phyloP scores from a whole-genome alignment of 2,888 invertebrate genomes.

The Tetheella fluctuosa region DNA sequence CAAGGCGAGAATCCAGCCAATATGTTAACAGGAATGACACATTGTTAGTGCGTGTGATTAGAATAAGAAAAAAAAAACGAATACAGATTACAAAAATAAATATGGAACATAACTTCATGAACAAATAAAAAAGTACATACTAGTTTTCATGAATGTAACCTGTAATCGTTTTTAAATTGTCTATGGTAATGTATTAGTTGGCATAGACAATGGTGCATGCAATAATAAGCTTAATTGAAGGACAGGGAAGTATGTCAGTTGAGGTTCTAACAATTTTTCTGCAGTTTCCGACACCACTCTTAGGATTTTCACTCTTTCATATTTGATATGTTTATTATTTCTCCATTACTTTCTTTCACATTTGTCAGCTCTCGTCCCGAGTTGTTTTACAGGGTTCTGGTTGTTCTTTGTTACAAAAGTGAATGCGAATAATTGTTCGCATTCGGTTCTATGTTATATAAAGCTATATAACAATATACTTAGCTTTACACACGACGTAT shows the following conservation, averaged over 20 bases:
- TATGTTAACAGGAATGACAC: constrained; percentile 72
- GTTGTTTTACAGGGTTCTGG: constrained; percentile 60
- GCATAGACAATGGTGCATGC: constrained; percentile 68
- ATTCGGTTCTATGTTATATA: constrained; percentile 38
- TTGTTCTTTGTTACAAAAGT: constrained; percentile 21
- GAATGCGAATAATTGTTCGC: constrained; percentile 31
- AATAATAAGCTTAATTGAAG: constrained; percentile 71
- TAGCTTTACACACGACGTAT: constrained; percentile 50
- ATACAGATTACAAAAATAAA: constrained; percentile 40
- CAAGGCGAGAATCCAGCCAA: constrained; percentile 12
- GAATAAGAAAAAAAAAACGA: constrained; percentile 46
- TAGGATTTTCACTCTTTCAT: constrained; percentile 43
- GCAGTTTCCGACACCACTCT: constrained; percentile 30
- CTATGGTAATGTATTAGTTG: constrained; percentile 43
- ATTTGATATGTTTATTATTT: constrained; percentile 29
- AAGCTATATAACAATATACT: constrained; percentile 44
- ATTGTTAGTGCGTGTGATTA: constrained; percentile 74
- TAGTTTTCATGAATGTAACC: constrained; percentile 22
- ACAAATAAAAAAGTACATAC: too few species aligned
- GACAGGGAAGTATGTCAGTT: constrained; percentile 76
- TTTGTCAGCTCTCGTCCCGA: constrained; percentile 32
- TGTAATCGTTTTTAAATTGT: constrained; percentile 49
- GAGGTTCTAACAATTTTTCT: constrained; percentile 32
- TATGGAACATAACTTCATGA: too few species aligned
- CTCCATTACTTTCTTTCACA: constrained; percentile 33